phyloP scores from a whole-genome alignment of 2,888 invertebrate genomes.

The Aporophyla lueneburgensis region DNA sequence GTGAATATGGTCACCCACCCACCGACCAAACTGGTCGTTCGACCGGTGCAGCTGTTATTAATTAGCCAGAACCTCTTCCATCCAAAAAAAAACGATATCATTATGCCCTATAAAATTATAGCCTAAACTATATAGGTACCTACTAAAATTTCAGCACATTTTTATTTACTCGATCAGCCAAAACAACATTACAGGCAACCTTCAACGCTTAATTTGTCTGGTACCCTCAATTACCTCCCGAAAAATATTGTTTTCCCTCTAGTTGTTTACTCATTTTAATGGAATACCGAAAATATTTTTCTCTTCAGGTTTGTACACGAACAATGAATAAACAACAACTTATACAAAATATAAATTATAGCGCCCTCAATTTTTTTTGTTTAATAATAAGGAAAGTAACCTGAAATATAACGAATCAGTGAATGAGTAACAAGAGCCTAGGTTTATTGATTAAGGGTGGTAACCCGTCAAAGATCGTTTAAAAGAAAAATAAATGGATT shows the following conservation, averaged over 20 bases:
- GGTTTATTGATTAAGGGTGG: no score
- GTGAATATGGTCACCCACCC: no score
- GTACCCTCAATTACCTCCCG: constrained; percentile 55
- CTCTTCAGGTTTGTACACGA: constrained; percentile 7
- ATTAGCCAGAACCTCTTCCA: no score
- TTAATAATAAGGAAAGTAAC: not conserved
- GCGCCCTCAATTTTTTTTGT: not conserved
- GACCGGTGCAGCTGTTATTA: no score
- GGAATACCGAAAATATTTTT: constrained; percentile 58
- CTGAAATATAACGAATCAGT: not conserved
- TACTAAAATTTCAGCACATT: not conserved
- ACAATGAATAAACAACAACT: constrained; percentile 46
- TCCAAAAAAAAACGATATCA: not conserved
- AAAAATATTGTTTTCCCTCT: constrained; percentile 57
- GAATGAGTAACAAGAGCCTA: not conserved
- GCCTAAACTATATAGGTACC: not conserved
- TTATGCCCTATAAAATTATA: not conserved
- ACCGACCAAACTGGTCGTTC: no score
- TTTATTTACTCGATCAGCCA: constrained; percentile 33
- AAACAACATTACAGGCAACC: constrained; percentile 39
- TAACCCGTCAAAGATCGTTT: not conserved
- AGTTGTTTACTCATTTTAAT: constrained; percentile 59
- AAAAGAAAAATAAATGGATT: not conserved
- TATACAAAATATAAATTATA: constrained; percentile 43
- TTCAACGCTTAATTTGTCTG: constrained; percentile 45